These are phyloP conservation scores for Hydra vulgaris DNA, from an alignment of 30 jellyfish, hydroid and myxozoan species.

Conservation along the genomic window DNA sequence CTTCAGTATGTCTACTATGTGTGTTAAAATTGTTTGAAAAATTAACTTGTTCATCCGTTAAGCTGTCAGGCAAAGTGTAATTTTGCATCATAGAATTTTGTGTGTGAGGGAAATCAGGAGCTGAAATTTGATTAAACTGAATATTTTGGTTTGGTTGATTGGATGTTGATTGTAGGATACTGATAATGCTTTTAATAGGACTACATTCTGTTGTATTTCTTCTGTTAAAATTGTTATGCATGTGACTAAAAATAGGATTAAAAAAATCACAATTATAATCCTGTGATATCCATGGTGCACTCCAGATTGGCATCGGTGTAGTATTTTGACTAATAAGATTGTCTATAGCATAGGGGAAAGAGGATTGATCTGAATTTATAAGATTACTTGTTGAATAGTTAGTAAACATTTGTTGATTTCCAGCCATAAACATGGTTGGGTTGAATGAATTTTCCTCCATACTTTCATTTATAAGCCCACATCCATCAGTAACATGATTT, in stretches of 20 bases:
- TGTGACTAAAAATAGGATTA: background rate
- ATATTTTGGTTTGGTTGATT: constrained; percentile 6
- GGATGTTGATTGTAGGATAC: constrained; percentile 32
- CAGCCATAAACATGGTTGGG: constrained; percentile 35
- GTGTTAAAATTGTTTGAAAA: background rate
- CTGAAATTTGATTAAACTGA: background rate
- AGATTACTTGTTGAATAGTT: constrained; percentile 77
- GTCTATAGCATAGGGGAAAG: constrained; percentile 74
- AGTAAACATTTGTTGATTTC: constrained; percentile 54
- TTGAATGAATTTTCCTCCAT: constrained; percentile 8
- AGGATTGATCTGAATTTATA: constrained; percentile 54
- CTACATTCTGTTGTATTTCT: constrained; percentile 58
- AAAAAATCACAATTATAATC: constrained; percentile 13
- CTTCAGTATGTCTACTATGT: background rate
- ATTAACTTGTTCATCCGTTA: background rate
- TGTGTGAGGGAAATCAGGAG: background rate
- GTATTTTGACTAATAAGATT: constrained; percentile 66
- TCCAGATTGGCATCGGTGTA: constrained; percentile 18
- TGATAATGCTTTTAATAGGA: constrained; percentile 78
- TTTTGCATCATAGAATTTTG: background rate
- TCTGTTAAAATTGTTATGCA: constrained; percentile 16
- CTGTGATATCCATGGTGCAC: constrained; percentile 29
- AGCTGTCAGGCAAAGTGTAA: background rate
- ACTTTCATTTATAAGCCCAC: constrained; percentile 12
- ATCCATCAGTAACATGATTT: constrained; percentile 48